Conservation (phyloP, 2,113 vertebrate genomes). For the Ceratotherium simum region DNA sequence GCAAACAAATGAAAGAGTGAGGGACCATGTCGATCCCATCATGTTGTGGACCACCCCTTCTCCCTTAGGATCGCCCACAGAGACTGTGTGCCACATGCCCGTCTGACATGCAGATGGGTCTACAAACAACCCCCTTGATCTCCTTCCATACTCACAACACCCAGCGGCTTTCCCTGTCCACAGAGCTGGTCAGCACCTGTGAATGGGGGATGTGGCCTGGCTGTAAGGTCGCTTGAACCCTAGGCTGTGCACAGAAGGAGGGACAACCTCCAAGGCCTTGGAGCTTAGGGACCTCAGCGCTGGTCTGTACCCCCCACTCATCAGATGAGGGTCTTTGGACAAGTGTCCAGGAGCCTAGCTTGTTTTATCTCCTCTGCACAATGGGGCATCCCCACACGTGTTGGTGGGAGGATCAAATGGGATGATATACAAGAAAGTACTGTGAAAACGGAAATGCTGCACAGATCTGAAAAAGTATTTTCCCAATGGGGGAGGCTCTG, state of each 20-base stretch:
- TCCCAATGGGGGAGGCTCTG: neutral
- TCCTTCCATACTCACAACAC: neutral
- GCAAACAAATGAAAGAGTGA: neutral
- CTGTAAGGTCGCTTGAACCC: neutral
- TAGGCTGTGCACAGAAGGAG: neutral
- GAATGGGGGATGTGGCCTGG: neutral
- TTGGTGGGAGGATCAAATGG: neutral
- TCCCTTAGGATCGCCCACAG: neutral
- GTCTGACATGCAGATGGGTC: neutral
- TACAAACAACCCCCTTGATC: neutral
- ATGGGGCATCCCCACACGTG: neutral
- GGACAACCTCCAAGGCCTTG: neutral
- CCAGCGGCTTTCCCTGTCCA: neutral
- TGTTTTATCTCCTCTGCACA: neutral
- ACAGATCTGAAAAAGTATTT: neutral
- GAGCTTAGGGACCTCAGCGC: neutral
- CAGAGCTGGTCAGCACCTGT: neutral
- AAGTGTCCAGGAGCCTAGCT: neutral
- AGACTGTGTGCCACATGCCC: neutral
- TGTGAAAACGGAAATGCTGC: neutral
- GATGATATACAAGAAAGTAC: neutral
- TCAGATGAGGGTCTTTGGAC: neutral
- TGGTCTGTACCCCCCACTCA: neutral
- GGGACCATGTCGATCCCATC: rapidly evolving
- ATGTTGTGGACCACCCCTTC: rapidly evolving